Conservation (phyloP, 2,797 vertebrate species). For the Bradypodion ventrale region DNA sequence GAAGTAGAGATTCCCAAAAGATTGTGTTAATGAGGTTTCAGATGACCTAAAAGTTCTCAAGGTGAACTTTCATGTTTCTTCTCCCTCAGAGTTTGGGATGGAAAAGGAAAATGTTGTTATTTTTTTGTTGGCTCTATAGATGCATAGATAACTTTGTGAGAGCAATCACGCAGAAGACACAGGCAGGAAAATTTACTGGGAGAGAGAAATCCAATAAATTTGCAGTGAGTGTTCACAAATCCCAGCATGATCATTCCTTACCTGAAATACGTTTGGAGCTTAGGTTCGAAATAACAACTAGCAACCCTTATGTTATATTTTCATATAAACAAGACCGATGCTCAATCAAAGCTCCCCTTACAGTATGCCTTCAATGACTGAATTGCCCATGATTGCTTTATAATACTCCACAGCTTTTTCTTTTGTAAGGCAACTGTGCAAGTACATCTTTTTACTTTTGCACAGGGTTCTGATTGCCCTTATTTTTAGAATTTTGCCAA, state of each 20-base stretch:
- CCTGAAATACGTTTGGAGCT: background rate
- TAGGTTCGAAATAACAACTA: background rate
- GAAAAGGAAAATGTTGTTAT: background rate
- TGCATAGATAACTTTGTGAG: background rate
- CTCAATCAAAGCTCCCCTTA: background rate
- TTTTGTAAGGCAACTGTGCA: background rate
- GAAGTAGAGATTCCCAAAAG: background rate
- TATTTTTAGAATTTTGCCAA: constrained; percentile 4
- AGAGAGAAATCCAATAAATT: background rate
- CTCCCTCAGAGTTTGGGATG: background rate
- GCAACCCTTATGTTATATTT: background rate
- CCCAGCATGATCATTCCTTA: background rate
- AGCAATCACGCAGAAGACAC: background rate
- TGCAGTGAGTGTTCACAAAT: background rate
- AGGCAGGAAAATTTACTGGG: background rate
- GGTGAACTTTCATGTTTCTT: background rate
- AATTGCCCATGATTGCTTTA: constrained; percentile 4
- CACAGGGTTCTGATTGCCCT: background rate
- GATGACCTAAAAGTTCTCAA: background rate
- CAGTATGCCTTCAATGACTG: background rate
- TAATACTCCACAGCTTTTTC: background rate
- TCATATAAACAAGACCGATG: background rate
- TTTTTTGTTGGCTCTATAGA: background rate
- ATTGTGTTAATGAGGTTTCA: background rate
- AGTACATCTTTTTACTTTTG: background rate